Evolutionary conservation across 2,888 invertebrate genomes (phyloP), one percentile per base, ranked within the genome.

Genomic region (Urechis unicinctus): DNA sequence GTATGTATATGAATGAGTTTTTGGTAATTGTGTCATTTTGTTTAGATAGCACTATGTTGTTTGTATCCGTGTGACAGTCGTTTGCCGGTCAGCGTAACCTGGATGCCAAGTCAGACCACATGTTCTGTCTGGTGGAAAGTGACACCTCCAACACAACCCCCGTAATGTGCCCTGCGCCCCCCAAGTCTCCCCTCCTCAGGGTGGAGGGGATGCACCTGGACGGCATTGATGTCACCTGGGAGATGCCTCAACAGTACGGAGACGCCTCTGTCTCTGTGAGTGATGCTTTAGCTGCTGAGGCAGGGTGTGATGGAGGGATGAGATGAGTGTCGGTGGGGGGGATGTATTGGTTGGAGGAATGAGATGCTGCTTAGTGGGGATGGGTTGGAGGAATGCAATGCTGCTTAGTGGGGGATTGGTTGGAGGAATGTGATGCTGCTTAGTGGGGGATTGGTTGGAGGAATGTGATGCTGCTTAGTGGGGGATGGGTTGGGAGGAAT

Each of bases 211-310:
- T 78, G 61, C 67, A 70, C 55, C 66, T 70, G 2, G 68, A 74
- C 29, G 78, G 78, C 2, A 70, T 78, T 50, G 76, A 77, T 61
- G 69, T 78, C 53, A 71, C 72, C 17, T 78, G 78, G 78, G 68
- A 70, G 60, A 67, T 67, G 30, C 76, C 77, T 1, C 74, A 75
- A 53, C 75, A 78, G 59, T 72, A 66, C 57, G 75, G 74, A 9
- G 76, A 76, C 58, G 75, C 73, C 13, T 63, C 61, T n/a, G 68
- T 78, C 24, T 74, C 75, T 17, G 77, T 77, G 64, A 67, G 73
- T 70, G 13, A 21, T n/a, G n/a, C n/a, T n/a, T n/a, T n/a, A n/a
- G n/a, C n/a, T n/a, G n/a, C n/a, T n/a, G n/a, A n/a, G n/a, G n/a
- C n/a, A n/a, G n/a, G n/a, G n/a, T n/a, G n/a, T n/a, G n/a, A n/a